Conservation (phyloP, 2,797 vertebrate genomes). For the Epinephelus coioides region DNA sequence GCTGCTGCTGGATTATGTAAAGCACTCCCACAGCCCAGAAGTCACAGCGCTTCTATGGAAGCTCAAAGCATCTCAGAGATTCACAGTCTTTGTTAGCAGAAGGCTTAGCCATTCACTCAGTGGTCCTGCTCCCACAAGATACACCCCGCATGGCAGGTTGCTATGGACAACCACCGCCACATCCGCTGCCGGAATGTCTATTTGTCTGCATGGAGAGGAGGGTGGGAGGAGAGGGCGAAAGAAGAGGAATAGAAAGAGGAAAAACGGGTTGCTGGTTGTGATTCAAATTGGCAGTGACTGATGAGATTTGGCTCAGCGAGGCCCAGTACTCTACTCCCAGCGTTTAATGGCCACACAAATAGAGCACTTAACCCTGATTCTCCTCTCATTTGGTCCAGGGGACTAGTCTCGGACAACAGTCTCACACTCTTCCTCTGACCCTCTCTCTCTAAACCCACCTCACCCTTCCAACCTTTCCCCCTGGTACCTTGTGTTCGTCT, state of each 20-base stretch:
- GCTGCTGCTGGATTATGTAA: conserved; percentile 83
- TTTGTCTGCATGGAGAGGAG: conserved; percentile 70
- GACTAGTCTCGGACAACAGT: conserved; percentile 66
- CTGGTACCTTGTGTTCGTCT: conserved; percentile 48
- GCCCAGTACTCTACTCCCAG: conserved; percentile 58
- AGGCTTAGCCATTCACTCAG: conserved; percentile 81
- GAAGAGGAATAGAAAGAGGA: conserved; percentile 57
- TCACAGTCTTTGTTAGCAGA: conserved; percentile 80
- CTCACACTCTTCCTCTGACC: conserved; percentile 77
- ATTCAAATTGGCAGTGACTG: conserved; percentile 77
- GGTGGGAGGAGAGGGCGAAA: conserved; percentile 56
- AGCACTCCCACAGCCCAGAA: conserved; percentile 82
- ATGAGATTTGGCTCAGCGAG: conserved; percentile 74
- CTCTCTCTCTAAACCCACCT: conserved; percentile 51
- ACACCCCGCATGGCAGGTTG: conserved; percentile 80
- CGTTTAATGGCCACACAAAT: conserved; percentile 78
- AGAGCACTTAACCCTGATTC: conserved; percentile 81
- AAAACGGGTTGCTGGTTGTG: conserved; percentile 63
- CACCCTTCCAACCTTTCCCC: conserved; percentile 62
- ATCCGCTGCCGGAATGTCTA: conserved; percentile 79
- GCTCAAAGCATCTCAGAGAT: conserved; percentile 81
- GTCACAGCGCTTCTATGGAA: conserved; percentile 77
- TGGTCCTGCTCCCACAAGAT: conserved; percentile 83
- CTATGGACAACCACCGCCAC: conserved; percentile 79
- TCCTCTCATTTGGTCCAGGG: conserved; percentile 70